Evolutionary conservation across 2,797 vertebrate genomes (phyloP).

Genomic region (Paguma larvata): DNA sequence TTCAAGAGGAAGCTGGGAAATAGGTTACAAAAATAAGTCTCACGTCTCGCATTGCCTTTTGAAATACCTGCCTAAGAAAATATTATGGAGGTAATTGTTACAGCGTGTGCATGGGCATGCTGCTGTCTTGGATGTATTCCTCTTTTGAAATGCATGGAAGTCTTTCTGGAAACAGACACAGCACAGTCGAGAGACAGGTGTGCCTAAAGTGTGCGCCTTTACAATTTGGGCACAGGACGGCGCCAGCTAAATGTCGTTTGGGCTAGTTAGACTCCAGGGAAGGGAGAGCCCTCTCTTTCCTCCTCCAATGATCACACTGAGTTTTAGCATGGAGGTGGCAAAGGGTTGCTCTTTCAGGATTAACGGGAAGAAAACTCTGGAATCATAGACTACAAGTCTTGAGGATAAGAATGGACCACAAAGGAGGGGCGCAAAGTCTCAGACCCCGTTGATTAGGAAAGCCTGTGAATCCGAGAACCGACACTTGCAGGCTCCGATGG

Average conservation of each 20-base stretch:
- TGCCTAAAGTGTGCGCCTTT: accelerated
- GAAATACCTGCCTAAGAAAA: not conserved
- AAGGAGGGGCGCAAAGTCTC: not conserved
- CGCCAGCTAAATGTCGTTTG: too few species aligned
- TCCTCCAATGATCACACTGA: not conserved
- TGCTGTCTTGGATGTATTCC: not conserved
- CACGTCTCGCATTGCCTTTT: not conserved
- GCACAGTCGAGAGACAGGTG: too few species aligned
- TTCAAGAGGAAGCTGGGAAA: not conserved
- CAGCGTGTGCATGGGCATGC: not conserved
- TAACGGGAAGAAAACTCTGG: not conserved
- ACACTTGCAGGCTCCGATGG: accelerated
- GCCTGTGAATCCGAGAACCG: too few species aligned
- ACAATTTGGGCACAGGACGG: accelerated
- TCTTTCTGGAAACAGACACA: accelerated
- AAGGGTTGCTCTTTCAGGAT: too few species aligned
- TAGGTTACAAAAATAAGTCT: not conserved
- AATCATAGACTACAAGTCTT: accelerated
- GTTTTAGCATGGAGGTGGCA: accelerated
- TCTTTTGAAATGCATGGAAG: not conserved
- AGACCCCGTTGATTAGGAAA: accelerated
- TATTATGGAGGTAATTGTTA: not conserved
- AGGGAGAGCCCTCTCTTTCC: accelerated
- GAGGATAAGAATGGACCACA: not conserved
- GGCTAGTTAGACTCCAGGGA: not conserved